Conservation (phyloP, 1,140 invertebrate genomes). For the Paraescarpia echinospica region DNA sequence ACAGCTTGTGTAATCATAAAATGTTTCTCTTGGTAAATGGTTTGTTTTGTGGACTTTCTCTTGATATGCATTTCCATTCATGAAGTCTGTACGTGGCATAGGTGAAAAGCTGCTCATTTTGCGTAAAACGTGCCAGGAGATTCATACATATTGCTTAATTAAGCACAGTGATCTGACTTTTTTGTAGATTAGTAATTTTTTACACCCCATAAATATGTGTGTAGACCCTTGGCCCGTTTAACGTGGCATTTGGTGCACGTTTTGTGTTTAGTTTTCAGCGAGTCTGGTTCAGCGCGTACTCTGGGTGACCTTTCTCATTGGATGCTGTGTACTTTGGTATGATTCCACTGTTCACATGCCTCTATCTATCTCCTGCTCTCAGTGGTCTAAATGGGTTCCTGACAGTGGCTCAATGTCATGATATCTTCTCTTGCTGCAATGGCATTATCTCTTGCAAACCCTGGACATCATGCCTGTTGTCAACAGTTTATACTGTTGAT, state of each 20-base stretch:
- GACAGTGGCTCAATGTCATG: neutral
- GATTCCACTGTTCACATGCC: neutral
- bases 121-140: neutral
- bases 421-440: neutral
- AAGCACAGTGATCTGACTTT: neutral
- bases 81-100: neutral
- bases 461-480: neutral
- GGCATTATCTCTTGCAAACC: neutral
- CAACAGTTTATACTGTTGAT: neutral
- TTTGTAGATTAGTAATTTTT: neutral
- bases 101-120: neutral
- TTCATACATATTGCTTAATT: neutral
- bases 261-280: neutral
- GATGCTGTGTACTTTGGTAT: neutral
- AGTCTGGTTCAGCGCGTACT: neutral
- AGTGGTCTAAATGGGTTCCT: neutral
- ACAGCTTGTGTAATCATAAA: neutral
- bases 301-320: neutral
- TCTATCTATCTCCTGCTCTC: neutral
- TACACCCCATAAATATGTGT: neutral
- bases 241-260: neutral
- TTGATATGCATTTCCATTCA: neutral
- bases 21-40: neutral
- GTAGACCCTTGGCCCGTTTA: neutral
- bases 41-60: neutral